Evolutionary conservation across 2,888 invertebrate species (phyloP), one percentile per base, ranked within the genome.

Genomic region (Cacoxenus indagator): DNA sequence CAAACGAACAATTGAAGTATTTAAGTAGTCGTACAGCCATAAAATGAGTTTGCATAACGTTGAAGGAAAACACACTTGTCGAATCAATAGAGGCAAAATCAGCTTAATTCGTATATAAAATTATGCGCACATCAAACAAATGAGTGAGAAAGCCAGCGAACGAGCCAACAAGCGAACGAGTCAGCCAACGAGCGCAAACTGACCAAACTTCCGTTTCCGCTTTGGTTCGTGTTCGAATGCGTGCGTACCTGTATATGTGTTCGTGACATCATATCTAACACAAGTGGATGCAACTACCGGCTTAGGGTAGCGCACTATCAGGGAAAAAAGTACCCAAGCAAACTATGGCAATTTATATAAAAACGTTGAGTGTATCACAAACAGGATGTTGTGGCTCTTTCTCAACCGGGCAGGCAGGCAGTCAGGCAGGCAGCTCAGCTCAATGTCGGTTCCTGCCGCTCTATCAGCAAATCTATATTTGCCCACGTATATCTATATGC

Each of bases 201-300:
- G 84, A 81, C 83, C 82, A 83, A 75, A 84, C 82, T 77, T 85
- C 85, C 85, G 85, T 59, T 85, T 81, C 85, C 85, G 85, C 78
- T 76, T 73, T 62, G 24, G 71, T 73, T 72, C n/a, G n/a, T n/a
- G n/a, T 72, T 74, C 74, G 70, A 29, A 9, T 8, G n/a, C 31
- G 31, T 11, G 4, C 59, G 31, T 19, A 55, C 29, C 57, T 26
- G 27, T 26, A 19, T 14, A 11, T 2, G 48, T 24, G 31, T 24
- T 8, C 26, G 2, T 24, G 24, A 76, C 81, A 71, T 65, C 48
- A 43, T 59, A 68, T 31, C 65, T 43, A 43, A 62, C 61, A n/a
- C 17, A 46, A 64, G 80, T 80, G 82, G 77, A 66, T 48, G 64
- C 67, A 51, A 74, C 73, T 77, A 73, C 81, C 82, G 80, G 82